Percentiles rank a stretch among this genome's conserved stretches.
phyloP scores from a whole-genome alignment of 2,888 invertebrate genomes.

The Acanthoscelides obtectus region DNA sequence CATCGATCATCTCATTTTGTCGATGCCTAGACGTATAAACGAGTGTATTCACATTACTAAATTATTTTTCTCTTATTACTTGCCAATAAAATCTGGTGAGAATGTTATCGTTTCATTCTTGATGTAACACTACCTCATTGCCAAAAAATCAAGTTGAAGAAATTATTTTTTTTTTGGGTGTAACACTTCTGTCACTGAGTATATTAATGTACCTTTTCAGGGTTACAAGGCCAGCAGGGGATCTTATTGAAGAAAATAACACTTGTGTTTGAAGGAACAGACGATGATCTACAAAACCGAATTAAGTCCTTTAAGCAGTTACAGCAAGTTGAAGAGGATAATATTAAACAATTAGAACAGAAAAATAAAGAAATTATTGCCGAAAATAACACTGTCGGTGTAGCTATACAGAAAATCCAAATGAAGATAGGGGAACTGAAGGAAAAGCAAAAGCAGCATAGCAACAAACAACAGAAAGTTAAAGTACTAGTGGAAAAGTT shows the following conservation, averaged over 20 bases:
- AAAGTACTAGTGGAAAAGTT: conserved; percentile 41
- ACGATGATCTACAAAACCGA: conserved; percentile 57
- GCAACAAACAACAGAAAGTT: conserved; percentile 40
- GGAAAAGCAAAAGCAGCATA: conserved; percentile 47
- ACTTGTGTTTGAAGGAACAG: conserved; percentile 60
- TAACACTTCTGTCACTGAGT: too few species aligned
- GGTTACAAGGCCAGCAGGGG: conserved; percentile 48
- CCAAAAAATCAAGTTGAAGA: too few species aligned
- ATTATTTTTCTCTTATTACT: too few species aligned
- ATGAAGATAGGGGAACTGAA: conserved; percentile 47
- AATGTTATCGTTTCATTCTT: too few species aligned
- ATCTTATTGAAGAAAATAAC: conserved; percentile 60
- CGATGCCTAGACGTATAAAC: too few species aligned
- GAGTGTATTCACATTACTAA: too few species aligned
- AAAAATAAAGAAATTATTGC: conserved; percentile 36
- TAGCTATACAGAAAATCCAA: conserved; percentile 44
- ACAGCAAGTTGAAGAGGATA: conserved; percentile 41
- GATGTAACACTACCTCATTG: too few species aligned
- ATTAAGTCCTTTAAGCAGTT: conserved; percentile 52
- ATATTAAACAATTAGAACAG: conserved; percentile 42
- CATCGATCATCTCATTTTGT: too few species aligned
- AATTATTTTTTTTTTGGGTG: too few species aligned
- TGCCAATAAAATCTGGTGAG: too few species aligned
- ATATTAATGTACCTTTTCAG: conserved; percentile 16
- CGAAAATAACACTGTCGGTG: conserved; percentile 40